Conservation (phyloP, 2,797 vertebrate species). For the Falco peregrinus region DNA sequence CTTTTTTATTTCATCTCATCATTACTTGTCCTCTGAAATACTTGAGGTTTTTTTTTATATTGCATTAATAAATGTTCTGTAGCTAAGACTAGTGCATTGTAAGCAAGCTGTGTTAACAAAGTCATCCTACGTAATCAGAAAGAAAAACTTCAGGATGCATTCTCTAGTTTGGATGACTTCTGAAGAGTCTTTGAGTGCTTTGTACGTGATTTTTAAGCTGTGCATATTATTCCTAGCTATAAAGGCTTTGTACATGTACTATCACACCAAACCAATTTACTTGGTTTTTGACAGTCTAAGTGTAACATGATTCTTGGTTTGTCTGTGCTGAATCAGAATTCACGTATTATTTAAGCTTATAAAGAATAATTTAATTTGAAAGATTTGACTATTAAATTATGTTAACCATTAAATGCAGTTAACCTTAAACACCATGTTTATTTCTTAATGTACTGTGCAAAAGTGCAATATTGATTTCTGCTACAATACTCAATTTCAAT, state of each 20-base stretch:
- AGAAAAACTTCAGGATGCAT: constrained; percentile 26
- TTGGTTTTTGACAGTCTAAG: background rate
- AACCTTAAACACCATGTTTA: constrained; percentile 15
- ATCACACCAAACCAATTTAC: background rate
- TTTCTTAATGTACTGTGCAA: constrained; percentile 16
- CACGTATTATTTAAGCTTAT: background rate
- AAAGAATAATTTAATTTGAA: background rate
- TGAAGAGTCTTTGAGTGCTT: background rate
- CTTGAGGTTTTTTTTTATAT: background rate
- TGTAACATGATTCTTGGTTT: constrained; percentile 18
- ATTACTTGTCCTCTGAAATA: background rate
- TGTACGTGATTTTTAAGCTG: background rate
- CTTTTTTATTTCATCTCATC: background rate
- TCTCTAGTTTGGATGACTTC: constrained; percentile 27
- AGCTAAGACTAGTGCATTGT: background rate
- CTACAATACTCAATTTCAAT: background rate
- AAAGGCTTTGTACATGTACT: background rate
- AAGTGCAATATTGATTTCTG: background rate
- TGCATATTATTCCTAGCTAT: background rate
- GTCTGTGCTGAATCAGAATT: background rate
- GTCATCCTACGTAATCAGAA: constrained; percentile 28
- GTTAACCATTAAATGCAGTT: background rate
- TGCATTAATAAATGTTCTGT: background rate
- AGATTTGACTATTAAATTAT: background rate
- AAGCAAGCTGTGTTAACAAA: background rate